These are phyloP conservation scores for Sitophilus oryzae DNA, from an alignment of 1,140 invertebrate genomes.

Conservation along the genomic window DNA sequence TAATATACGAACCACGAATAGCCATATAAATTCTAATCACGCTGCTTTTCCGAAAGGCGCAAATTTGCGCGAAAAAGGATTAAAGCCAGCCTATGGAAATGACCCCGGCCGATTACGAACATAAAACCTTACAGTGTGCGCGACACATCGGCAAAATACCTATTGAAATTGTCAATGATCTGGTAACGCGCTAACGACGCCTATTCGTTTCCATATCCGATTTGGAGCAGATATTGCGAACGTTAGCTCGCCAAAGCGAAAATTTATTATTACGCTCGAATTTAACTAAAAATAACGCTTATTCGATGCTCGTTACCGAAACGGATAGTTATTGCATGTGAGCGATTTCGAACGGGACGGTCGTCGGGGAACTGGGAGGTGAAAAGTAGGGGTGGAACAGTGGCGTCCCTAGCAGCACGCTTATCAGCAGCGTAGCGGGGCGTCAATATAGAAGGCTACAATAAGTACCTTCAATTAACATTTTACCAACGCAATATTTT, in stretches of 20 bases:
- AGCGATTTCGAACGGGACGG: neutral
- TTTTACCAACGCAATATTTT: too few species aligned
- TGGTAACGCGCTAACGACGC: neutral
- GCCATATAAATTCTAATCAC: too few species aligned
- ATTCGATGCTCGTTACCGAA: neutral
- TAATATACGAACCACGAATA: too few species aligned
- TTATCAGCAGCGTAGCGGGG: too few species aligned
- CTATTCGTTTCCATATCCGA: neutral
- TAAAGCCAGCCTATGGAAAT: neutral
- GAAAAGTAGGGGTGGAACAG: too few species aligned
- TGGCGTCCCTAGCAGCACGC: too few species aligned
- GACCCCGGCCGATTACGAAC: neutral
- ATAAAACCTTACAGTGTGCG: neutral
- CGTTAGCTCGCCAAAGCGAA: neutral
- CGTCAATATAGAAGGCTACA: too few species aligned
- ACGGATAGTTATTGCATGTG: neutral
- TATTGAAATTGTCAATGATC: neutral
- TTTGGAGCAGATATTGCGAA: neutral
- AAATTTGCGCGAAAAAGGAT: too few species aligned
- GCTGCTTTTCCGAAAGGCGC: too few species aligned
- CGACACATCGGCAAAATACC: neutral
- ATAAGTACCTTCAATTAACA: too few species aligned
- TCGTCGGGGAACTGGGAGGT: too few species aligned
- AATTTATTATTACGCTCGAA: neutral
- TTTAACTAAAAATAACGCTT: neutral